These are phyloP conservation scores for Zhuqinia jingwanae DNA, from an alignment of 2,888 invertebrate species.

Conservation along the genomic window DNA sequence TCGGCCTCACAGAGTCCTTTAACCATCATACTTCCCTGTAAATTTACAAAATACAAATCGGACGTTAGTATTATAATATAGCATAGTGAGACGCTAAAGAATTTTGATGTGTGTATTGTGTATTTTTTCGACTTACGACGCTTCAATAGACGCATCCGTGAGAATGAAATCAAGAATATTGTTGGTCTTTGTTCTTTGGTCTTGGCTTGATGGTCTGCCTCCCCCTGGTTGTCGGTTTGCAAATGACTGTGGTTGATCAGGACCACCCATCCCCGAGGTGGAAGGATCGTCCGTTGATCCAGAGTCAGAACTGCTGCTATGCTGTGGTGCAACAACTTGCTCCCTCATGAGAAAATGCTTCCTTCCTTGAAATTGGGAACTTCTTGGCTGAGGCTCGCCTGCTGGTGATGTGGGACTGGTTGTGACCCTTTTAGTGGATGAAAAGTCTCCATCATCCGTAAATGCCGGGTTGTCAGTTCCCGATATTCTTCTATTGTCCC, in stretches of 20 bases:
- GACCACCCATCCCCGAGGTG: background rate
- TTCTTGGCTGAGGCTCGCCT: slow-evolving; percentile 52
- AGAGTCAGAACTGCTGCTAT: slow-evolving; percentile 62
- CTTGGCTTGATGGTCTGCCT: slow-evolving; percentile 31
- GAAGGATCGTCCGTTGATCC: slow-evolving; percentile 54
- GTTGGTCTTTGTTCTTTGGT: slow-evolving; percentile 78
- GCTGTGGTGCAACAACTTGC: slow-evolving; percentile 64
- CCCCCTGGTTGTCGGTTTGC: slow-evolving; percentile 42
- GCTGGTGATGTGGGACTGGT: slow-evolving; percentile 4
- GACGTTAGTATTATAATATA: too few relatives aligned
- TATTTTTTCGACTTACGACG: slow-evolving; percentile 80
- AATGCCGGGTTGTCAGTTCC: slow-evolving; percentile 71
- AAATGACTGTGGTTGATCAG: slow-evolving; percentile 31
- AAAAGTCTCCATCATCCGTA: slow-evolving; percentile 49
- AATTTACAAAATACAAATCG: slow-evolving; percentile 42
- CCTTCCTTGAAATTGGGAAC: slow-evolving; percentile 50
- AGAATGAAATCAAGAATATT: slow-evolving; percentile 81
- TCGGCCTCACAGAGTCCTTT: slow-evolving; percentile 63
- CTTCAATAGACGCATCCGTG: slow-evolving; percentile 81
- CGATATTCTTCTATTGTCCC: slow-evolving; percentile 38
- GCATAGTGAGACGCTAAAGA: too few relatives aligned
- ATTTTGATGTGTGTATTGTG: background rate
- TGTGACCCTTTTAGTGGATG: slow-evolving; percentile 23
- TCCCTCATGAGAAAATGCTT: slow-evolving; percentile 72
- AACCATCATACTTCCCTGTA: slow-evolving; percentile 78